Percentiles rank a stretch among this genome's conserved stretches.
These are phyloP conservation scores for Chloroclystis v-ata DNA, from an alignment of 2,888 invertebrate genomes.

Conservation along the genomic window DNA sequence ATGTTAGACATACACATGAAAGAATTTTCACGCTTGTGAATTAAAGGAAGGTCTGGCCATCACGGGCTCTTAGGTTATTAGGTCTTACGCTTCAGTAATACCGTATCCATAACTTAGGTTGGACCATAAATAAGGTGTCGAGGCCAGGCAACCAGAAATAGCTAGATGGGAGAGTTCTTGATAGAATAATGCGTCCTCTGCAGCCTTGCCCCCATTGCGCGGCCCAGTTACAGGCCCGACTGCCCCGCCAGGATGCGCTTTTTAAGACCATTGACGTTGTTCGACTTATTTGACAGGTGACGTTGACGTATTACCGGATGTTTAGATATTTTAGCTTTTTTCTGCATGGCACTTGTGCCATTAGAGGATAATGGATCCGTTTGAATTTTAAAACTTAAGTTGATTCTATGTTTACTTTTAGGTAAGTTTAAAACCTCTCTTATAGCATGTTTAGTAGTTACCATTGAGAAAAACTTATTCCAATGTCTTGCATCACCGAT, in stretches of 20 bases:
- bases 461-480: no score
- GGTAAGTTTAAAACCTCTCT: no score
- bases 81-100: constrained; percentile 12
- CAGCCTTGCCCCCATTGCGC: constrained; percentile 67
- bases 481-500: no score
- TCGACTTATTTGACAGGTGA: constrained; percentile 17
- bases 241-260: constrained; percentile 59
- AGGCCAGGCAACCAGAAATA: constrained; percentile 51
- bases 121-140: constrained; percentile 41
- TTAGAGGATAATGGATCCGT: neutral
- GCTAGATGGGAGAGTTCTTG: constrained; percentile 49
- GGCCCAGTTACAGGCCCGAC: constrained; percentile 51
- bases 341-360: neutral
- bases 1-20: no score
- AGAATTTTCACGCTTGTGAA: no score
- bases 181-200: constrained; percentile 71
- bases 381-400: no score
- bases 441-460: no score
- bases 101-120: constrained; percentile 26
- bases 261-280: constrained; percentile 35
- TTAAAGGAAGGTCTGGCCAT: no score
- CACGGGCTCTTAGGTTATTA: no score
- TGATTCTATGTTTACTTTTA: no score
- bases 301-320: constrained; percentile 16
- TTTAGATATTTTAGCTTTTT: constrained; percentile 13